Percentiles rank a stretch among this genome's conserved stretches.
These are phyloP conservation scores for Acleris literana DNA, from an alignment of 2,888 invertebrate genomes.

Conservation along the genomic window DNA sequence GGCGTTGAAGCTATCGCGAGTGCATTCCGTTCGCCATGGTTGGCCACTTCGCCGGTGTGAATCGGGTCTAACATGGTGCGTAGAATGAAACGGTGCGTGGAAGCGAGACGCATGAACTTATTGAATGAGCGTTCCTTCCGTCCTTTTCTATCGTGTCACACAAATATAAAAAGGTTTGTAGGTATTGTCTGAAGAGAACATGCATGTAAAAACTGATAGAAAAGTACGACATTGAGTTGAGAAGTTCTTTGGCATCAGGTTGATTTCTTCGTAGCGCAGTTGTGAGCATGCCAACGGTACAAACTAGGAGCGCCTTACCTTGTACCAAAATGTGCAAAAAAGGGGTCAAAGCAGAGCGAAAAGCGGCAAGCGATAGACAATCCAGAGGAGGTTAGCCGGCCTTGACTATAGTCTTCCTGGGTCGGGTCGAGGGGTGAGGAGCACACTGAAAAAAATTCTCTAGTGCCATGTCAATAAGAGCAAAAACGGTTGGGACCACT, in stretches of 20 bases:
- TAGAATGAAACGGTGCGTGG: slow-evolving; percentile 60
- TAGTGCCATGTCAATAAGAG: slow-evolving; percentile 82
- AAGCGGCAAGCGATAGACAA: slow-evolving; percentile 79
- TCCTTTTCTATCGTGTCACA: slow-evolving; percentile 14
- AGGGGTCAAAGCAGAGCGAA: slow-evolving; percentile 67
- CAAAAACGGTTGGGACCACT: slow-evolving; percentile 68
- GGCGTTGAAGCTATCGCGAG: slow-evolving; percentile 65
- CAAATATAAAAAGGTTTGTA: not conserved
- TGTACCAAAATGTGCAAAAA: slow-evolving; percentile 45
- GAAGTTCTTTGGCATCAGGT: not conserved
- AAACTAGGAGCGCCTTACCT: slow-evolving; percentile 41
- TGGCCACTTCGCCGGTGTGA: slow-evolving; percentile 77
- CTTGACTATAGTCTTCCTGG: slow-evolving; percentile 75
- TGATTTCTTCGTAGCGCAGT: not conserved
- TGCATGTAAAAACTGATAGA: not conserved
- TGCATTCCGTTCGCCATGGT: slow-evolving; percentile 55
- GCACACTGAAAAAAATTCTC: slow-evolving; percentile 84
- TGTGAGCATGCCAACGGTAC: slow-evolving; percentile 38
- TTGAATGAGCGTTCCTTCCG: slow-evolving; percentile 30
- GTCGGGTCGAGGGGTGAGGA: slow-evolving; percentile 85
- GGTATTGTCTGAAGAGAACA: not conserved
- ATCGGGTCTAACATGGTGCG: slow-evolving; percentile 73
- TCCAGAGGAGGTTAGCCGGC: slow-evolving; percentile 84
- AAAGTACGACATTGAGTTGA: not conserved
- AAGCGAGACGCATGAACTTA: slow-evolving; percentile 24